Conservation (phyloP, 2,888 invertebrate genomes). For the Bombyx huttoni region DNA sequence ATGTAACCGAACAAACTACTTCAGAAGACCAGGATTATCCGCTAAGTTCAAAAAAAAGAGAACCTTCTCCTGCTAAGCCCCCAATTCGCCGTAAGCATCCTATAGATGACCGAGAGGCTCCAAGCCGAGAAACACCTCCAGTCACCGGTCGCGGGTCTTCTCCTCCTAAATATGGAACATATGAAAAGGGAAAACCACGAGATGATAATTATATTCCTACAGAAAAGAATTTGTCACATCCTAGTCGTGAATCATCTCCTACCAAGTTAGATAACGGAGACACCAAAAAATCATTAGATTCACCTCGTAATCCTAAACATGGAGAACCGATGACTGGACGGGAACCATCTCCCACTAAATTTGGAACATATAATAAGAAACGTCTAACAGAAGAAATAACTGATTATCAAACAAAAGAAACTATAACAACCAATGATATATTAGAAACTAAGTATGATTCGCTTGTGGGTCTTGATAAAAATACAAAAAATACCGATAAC, state of each 20-base stretch:
- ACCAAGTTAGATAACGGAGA: neutral
- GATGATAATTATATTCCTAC: conserved; percentile 1
- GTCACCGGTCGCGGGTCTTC: neutral
- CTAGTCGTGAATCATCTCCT: neutral
- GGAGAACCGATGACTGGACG: neutral
- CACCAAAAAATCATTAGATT: neutral
- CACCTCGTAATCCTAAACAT: neutral
- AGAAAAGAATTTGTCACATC: conserved; percentile 2
- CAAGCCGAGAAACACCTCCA: neutral
- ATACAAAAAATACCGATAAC: conserved; percentile 15
- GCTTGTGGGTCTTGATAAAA: conserved; percentile 17
- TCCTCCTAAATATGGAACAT: conserved; percentile 14
- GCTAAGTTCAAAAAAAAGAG: conserved; percentile 15
- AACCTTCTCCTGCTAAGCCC: conserved; percentile 33
- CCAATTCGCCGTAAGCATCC: conserved; percentile 5
- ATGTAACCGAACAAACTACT: neutral
- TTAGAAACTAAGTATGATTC: conserved; percentile 20
- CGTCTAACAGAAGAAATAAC: neutral
- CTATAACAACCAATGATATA: conserved; percentile 11
- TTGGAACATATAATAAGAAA: conserved; percentile 1
- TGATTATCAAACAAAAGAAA: conserved; percentile 5
- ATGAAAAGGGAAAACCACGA: conserved; percentile 19
- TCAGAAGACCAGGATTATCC: conserved; percentile 2
- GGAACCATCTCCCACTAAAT: conserved; percentile 4
- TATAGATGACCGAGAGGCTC: neutral